Percentiles rank a stretch among this genome's conserved stretches.
phyloP scores from a whole-genome alignment of 2,113 vertebrate genomes.

The Atherinomorus stipes region DNA sequence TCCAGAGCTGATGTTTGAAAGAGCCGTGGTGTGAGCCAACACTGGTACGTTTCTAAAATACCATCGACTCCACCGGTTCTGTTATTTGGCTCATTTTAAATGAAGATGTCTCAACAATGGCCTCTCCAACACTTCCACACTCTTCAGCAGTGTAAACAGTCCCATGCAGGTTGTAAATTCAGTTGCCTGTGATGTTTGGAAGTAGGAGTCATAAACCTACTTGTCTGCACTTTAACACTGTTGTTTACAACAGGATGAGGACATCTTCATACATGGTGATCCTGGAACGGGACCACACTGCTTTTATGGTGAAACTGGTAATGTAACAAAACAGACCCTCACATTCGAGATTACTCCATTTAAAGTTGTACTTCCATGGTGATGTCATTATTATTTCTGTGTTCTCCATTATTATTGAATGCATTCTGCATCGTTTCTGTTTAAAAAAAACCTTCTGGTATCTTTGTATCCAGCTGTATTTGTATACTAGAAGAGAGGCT shows the following conservation, averaged over 20 bases:
- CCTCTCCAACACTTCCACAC: background rate
- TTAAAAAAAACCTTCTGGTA: no score
- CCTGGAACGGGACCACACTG: conserved; percentile 3
- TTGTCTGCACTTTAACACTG: background rate
- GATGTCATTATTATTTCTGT: no score
- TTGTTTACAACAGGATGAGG: conserved; percentile 43
- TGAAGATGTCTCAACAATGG: background rate
- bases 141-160: background rate
- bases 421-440: no score
- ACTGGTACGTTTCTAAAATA: background rate
- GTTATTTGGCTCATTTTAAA: background rate
- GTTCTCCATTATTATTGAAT: no score
- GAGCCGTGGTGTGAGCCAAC: background rate
- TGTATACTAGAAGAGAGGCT: no score
- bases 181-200: conserved; percentile 15
- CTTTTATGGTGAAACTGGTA: conserved; percentile 63
- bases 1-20: no score
- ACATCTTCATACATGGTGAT: conserved; percentile 63
- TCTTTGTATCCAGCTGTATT: no score
- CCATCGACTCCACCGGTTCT: background rate
- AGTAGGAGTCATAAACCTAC: conserved; percentile 35
- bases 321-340: conserved; percentile 15
- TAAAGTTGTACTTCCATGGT: no score
- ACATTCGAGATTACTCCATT: no score
- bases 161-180: conserved; percentile 32